Evolutionary conservation across 2,797 vertebrate species (phyloP).

Genomic region (Erpetoichthys calabaricus): DNA sequence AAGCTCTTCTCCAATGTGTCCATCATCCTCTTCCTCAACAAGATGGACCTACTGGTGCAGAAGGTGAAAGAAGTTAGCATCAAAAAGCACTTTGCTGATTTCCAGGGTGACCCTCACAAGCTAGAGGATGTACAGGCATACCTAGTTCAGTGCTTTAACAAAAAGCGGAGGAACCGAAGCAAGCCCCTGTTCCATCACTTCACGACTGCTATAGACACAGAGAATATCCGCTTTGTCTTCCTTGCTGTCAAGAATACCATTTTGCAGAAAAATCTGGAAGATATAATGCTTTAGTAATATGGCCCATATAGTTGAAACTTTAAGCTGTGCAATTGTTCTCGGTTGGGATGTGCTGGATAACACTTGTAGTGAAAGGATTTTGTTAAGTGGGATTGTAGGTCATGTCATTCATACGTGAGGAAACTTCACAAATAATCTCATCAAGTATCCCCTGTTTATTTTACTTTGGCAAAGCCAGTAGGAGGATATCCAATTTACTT

Average conservation of each 20-base stretch:
- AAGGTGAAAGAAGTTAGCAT: conserved; percentile 81
- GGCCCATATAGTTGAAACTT: too few relatives aligned
- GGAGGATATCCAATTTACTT: too few relatives aligned
- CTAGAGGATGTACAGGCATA: conserved; percentile 85
- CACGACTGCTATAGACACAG: conserved; percentile 91
- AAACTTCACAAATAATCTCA: too few relatives aligned
- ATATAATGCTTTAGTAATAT: conserved; percentile 90
- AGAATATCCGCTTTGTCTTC: conserved; percentile 94
- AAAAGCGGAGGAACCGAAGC: conserved; percentile 78
- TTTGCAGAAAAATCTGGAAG: conserved; percentile 90
- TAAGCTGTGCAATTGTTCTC: too few relatives aligned
- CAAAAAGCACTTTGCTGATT: conserved; percentile 83
- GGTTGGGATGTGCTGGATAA: too few relatives aligned
- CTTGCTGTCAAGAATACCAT: conserved; percentile 95
- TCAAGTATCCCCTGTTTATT: too few relatives aligned
- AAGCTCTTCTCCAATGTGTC: conserved; percentile 93
- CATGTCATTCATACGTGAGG: too few relatives aligned
- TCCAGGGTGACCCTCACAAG: conserved; percentile 67
- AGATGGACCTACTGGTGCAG: conserved; percentile 85
- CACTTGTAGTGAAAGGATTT: too few relatives aligned
- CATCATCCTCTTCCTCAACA: conserved; percentile 96
- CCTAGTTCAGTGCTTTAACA: conserved; percentile 82
- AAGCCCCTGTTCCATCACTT: conserved; percentile 93
- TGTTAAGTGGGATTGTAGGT: too few relatives aligned
- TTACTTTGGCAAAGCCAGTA: too few relatives aligned